Evolutionary conservation across 2,113 vertebrate genomes (phyloP).

Genomic region (Thomomys bottae): DNA sequence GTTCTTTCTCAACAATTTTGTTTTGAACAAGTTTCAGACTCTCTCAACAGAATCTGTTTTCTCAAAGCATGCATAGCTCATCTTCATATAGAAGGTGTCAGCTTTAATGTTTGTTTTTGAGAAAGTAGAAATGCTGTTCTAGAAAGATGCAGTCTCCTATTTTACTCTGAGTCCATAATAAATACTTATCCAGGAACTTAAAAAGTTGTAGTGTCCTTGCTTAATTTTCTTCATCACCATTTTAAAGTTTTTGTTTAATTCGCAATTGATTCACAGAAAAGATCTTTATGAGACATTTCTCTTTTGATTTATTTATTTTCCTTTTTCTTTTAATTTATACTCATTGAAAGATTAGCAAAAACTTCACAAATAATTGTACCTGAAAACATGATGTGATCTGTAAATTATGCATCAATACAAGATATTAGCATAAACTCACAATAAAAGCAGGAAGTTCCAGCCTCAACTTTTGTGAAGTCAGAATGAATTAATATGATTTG

Average conservation of each 20-base stretch:
- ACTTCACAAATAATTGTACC: neutral
- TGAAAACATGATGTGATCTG: neutral
- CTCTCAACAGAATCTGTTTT: neutral
- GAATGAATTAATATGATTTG: slow-evolving; percentile 24
- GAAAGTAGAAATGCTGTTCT: neutral
- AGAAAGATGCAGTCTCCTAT: neutral
- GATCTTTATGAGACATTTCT: neutral
- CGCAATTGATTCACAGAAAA: slow-evolving; percentile 15
- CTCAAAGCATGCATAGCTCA: neutral
- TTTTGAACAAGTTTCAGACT: neutral
- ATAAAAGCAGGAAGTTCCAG: neutral
- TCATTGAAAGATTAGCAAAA: neutral
- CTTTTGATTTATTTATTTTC: slow-evolving; percentile 7
- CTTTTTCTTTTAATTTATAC: slow-evolving; percentile 9
- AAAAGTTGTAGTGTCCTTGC: neutral
- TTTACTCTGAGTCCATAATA: neutral
- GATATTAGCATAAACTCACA: slow-evolving; percentile 4
- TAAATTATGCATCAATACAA: neutral
- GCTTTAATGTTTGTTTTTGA: neutral
- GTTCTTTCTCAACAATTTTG: neutral
- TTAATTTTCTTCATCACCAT: slow-evolving; percentile 22
- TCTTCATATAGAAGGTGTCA: neutral
- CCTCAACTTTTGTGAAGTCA: neutral
- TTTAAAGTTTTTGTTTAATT: slow-evolving; percentile 30
- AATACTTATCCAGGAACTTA: no score